Conservation (phyloP, 2,113 vertebrate species). For the Apeltes quadracus region DNA sequence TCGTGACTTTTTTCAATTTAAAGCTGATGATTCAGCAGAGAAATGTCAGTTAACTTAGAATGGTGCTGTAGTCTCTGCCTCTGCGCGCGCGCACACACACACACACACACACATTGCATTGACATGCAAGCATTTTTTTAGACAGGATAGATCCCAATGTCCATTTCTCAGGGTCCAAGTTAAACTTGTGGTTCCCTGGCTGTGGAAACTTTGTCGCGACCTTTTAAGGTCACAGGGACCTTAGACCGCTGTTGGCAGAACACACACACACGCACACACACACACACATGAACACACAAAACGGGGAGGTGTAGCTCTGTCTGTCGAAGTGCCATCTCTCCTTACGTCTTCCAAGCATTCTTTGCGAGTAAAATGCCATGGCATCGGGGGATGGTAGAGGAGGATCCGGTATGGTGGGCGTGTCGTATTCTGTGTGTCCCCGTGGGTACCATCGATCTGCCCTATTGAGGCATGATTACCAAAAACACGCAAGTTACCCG, state of each 20-base stretch:
- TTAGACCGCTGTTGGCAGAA: constrained; percentile 28
- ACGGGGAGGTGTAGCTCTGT: constrained; percentile 53
- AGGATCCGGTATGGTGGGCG: constrained; percentile 33
- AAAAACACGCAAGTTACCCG: constrained; percentile 58
- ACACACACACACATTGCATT: constrained; percentile 27
- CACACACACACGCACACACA: constrained; percentile 17
- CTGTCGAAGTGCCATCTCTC: constrained; percentile 66
- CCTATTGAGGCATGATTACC: constrained; percentile 62
- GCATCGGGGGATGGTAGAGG: constrained; percentile 48
- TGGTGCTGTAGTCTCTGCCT: constrained; percentile 43
- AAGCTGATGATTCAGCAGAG: constrained; percentile 58
- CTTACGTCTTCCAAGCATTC: constrained; percentile 76
- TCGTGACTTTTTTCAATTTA: constrained; percentile 37
- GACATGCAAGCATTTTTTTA: constrained; percentile 52
- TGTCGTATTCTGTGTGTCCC: constrained; percentile 46
- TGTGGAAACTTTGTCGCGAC: constrained; percentile 54
- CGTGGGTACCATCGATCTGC: constrained; percentile 51
- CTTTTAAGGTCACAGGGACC: constrained; percentile 30
- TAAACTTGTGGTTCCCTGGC: constrained; percentile 47
- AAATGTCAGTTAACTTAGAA: constrained; percentile 33
- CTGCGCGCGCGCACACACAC: constrained; percentile 21
- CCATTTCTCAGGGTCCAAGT: constrained; percentile 80
- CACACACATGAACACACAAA: constrained; percentile 12
- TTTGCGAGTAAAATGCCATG: constrained; percentile 62
- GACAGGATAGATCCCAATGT: constrained; percentile 56